A percentile compares a stretch with the other conserved stretches of the same genome.
phyloP scores from a whole-genome alignment of 1,140 invertebrate genomes.

The Cherax quadricarinatus region DNA sequence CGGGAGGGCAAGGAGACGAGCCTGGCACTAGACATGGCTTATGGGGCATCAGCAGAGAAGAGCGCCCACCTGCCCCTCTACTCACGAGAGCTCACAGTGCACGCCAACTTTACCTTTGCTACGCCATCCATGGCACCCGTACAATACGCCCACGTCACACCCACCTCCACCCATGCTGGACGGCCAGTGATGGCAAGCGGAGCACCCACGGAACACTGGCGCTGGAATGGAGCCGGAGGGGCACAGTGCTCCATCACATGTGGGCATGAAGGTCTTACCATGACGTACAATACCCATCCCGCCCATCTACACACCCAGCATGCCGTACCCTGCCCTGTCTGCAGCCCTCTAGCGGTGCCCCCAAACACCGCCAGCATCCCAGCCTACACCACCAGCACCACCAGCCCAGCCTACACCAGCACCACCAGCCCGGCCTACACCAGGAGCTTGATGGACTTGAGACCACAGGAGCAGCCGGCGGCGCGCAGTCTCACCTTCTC shows the following conservation, averaged over 20 bases:
- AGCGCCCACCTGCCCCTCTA: slow-evolving; percentile 28
- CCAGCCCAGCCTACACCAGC: too few relatives aligned
- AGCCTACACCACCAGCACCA: background rate
- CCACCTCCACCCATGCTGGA: slow-evolving; percentile 29
- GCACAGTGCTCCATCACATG: slow-evolving; percentile 61
- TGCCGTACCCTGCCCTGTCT: slow-evolving; percentile 5
- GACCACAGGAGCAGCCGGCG: slow-evolving; percentile 19
- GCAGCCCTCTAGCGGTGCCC: background rate
- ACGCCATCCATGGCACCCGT: slow-evolving; percentile 41
- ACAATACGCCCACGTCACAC: slow-evolving; percentile 52
- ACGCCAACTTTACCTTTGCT: slow-evolving; percentile 64
- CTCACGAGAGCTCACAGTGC: slow-evolving; percentile 59
- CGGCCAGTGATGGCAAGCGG: background rate
- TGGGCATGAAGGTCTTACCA: slow-evolving; percentile 47
- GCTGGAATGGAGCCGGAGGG: slow-evolving; percentile 16
- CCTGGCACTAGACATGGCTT: slow-evolving; percentile 43
- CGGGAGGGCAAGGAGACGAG: background rate
- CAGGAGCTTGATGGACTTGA: slow-evolving; percentile 39
- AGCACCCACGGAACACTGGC: slow-evolving; percentile 39
- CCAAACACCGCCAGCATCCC: background rate
- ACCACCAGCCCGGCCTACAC: background rate
- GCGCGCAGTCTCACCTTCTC: slow-evolving; percentile 60
- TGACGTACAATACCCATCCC: slow-evolving; percentile 57
- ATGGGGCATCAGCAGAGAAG: background rate
- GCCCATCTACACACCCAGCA: background rate